Base-by-base conservation (phyloP, 2,888 invertebrate species). In the Ennomos erosarius region DNA sequence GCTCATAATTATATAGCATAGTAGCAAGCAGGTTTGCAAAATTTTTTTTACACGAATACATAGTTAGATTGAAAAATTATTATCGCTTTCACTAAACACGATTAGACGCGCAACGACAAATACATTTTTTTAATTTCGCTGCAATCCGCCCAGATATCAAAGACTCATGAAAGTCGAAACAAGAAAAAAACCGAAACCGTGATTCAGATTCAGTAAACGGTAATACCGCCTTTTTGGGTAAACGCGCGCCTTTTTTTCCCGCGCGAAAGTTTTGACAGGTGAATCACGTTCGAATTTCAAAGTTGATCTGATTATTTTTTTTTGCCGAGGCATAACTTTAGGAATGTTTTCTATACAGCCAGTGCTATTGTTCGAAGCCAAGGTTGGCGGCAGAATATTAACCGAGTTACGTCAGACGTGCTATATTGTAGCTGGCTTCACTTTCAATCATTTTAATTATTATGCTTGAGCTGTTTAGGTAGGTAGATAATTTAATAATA, bases 191-290 rank as follows among this genome's bases (percentile, higher is more conserved):
- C 53, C 36, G 35, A 39, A 48, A 51, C 36, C 49, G 52, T 47
- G 50, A 59, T 47, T 56, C 54, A 10, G 45, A 4, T 26, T 26
- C 26, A 26, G 26, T 26, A 40, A 12, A 47, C 45, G 13, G 44
- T 55, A 62, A 45, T 35, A 46, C 34, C 52, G 62, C 64, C 64
- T 56, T 62, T 51, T 67, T 64, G 40, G 49, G 10, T 12, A 59
- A 38, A 52, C 12, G 42, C 50, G 63, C 64, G 71, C 74, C 74
- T 81, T 81, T 75, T 45, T 74, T 69, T 77, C 69, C 67, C 73
- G 69, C 84, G 84, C 84, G 85, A 87, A 87, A 85, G 84, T 85
- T 86, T 67, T 85, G 83, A 84, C 85, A 85, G 82, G 80, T 87
- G 87, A 87, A 56, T 87, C 86, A 87, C 77, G 78, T 74, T 73